Evolutionary conservation across 2,888 invertebrate genomes (phyloP), one percentile per base, ranked within the genome.

Genomic region (Ganaspis brasiliensis): DNA sequence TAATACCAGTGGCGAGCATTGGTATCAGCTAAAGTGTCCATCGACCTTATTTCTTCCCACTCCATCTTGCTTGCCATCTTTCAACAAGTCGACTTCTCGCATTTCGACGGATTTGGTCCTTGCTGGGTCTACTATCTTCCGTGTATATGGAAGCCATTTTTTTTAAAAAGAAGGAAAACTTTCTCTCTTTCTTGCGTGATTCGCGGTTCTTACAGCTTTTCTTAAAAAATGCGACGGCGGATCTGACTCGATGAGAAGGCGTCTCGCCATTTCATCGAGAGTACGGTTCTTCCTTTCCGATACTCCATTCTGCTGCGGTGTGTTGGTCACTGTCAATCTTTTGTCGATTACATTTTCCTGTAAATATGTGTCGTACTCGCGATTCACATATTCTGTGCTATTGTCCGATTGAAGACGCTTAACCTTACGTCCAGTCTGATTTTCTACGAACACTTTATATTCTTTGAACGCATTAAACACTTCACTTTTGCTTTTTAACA

Each of bases 241-340:
- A 5, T 71, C 63, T n/a, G 80, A 76, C 21, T 83, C 77, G 0
- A 77, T 37, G 26, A 89, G n/a, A 74, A 89, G 83, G 9, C 82
- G 76, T 21, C 85, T 78, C 8, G 86, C 82, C 70, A 78, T 76
- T n/a, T 86, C 83, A 21, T 85, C 81, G 0, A 88, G 72, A 10
- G 85, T 88, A 6, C 83, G 72, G 31, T 87, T 87, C 55, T 82
- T 75, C 14, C 86, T 71, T 63, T 89, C 87, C 9, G 87, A 82
- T 8, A 77, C 73, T 2, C 85, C 88, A 79, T 87, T 89, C 19
- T 85, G 83, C 72, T 87, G 80, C 0, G 84, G 87, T 6, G 80
- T 84, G 52, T 86, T 77, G 0, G 86, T 77, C 1, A 85, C 77
- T 2, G 86, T 35, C 80, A 82, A 3, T 59, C 77, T 71, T 79